phyloP scores from a whole-genome alignment of 2,113 vertebrate species.

The Chamaetylas fuelleborni region DNA sequence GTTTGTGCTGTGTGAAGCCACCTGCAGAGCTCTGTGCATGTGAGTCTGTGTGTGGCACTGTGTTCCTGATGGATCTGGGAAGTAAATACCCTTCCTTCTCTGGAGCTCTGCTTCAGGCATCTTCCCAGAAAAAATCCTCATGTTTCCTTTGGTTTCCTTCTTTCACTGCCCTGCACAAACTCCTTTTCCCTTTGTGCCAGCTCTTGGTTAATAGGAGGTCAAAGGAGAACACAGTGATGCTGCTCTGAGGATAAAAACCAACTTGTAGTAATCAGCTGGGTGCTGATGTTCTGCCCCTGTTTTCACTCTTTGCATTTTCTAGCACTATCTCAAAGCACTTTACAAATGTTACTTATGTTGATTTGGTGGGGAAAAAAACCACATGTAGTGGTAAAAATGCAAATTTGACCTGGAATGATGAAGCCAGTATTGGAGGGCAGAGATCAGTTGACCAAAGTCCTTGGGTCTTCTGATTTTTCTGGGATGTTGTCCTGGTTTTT shows the following conservation, averaged over 20 bases:
- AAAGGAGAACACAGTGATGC: background rate
- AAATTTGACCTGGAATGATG: background rate
- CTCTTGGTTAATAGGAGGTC: background rate
- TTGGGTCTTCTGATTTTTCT: background rate
- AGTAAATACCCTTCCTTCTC: background rate
- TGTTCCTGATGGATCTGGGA: background rate
- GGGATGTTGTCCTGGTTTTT: background rate
- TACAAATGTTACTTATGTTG: background rate
- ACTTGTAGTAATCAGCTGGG: background rate
- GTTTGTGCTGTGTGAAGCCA: background rate
- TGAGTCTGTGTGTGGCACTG: background rate
- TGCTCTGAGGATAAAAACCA: background rate
- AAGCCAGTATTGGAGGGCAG: background rate
- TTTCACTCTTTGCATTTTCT: background rate
- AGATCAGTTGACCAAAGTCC: background rate
- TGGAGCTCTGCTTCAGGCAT: background rate
- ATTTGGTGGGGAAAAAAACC: background rate
- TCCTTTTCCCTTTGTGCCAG: background rate
- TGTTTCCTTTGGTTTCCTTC: background rate
- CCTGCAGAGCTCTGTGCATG: background rate
- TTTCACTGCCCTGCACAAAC: background rate
- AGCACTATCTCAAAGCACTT: constrained; percentile 60
- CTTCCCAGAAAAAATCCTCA: background rate
- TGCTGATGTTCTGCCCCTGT: background rate
- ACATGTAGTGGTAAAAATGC: background rate